Evolutionary conservation across 2,797 vertebrate species (phyloP), one percentile per base, ranked within the genome.

Genomic region (Numenius phaeopus): DNA sequence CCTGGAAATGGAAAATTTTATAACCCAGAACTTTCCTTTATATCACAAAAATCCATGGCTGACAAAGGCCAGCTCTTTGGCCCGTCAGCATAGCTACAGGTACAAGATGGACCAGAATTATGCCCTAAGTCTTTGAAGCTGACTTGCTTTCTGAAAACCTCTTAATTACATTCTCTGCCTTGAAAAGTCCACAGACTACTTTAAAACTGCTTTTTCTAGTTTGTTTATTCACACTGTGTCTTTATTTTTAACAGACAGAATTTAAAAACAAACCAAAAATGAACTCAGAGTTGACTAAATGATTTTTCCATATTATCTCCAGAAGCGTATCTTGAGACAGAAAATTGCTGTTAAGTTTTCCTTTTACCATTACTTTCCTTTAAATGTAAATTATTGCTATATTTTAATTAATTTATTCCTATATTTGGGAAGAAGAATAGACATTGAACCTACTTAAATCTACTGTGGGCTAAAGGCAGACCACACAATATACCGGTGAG

Each of bases 31-130:
- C 11, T 77, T 81, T 69, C 9, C 12, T 62, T 87, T 50, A 49
- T 14, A 82, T 29, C 34, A 65, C 42, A 85, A 67, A 82, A 93
- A 58, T 44, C 34, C 17, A 50, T 9, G 12, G 12, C 18, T 57
- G 14, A 32, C 37, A 55, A 87, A 75, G 16, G 30, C 52, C 24
- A 67, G 23, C 12, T 92, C 52, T 65, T 76, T 22, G 24, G 12
- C 32, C 70, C 65, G 58, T 44, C 1, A 0, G 16, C 8, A n/a
- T 13, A 80, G 15, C 20, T 57, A 67, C 0, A 2, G 16, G 30
- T 82, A 82, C 16, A 46, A 77, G 40, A 49, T 5, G 58, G 49
- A 23, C 10, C 34, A 59, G 17, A 80, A 89, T 55, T 66, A 58
- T 7, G 17, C 5, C 14, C 7, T 14, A 21, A 24, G 26, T 37